Evolutionary conservation across 2,888 invertebrate species (phyloP), one percentile per base, ranked within the genome.

Genomic region (Lissonota sp.): DNA sequence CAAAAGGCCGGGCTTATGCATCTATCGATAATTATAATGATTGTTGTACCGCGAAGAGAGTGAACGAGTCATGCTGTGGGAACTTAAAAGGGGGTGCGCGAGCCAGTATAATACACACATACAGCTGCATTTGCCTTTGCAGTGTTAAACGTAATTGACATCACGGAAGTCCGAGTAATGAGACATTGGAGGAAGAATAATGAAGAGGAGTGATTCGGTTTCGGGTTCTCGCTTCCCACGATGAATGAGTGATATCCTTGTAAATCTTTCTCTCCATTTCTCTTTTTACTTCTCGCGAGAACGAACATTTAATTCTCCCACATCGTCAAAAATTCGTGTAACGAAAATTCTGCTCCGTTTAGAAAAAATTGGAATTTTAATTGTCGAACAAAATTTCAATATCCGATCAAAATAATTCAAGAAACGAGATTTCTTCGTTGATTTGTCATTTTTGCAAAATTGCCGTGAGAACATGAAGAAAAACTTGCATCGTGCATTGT

Each of bases 61-160:
- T 60, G 63, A 78, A 76, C 79, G 83, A 84, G 84, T 83, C 83
- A 84, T 82, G 81, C 78, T 84, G 83, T 81, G 79, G 82, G 76
- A 79, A 75, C 79, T 67, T 26, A 66, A 84, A 80, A 84, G 80
- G 80, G 82, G 78, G 76, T 72, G 79, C 79, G 79, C 55, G 70
- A 53, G 37, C 69, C 60, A 55, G 12, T 46, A 57, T 51, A 37
- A 63, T 44, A 58, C 7, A 44, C 58, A 57, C 55, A 64, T 6
- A 10, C 49, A 14, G 39, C 44, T 46, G 51, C 55, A 55, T 46
- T 78, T 51, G 71, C 70, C 62, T 53, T 79, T 74, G 76, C 77
- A 79, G 83, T 83, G 83, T 83, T 84, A 80, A 85, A 83, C 81
- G 84, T 85, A 85, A 85, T 85, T 85, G 85, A 85, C 84, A 85